phyloP scores from a whole-genome alignment of 2,888 invertebrate species.

The Drosophila nigricruria region DNA sequence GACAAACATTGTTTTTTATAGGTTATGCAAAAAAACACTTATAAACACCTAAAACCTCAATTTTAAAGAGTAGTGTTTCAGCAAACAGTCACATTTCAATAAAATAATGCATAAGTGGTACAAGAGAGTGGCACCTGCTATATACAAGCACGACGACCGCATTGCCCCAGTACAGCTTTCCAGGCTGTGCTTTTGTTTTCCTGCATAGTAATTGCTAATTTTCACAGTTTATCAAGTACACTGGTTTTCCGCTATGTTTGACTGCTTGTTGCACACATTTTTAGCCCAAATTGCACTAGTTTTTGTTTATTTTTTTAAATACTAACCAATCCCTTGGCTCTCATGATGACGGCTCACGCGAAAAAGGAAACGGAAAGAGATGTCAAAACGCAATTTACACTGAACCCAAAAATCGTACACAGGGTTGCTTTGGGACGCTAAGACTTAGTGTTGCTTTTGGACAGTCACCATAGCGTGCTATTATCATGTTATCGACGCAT shows the following conservation, averaged over 20 bases:
- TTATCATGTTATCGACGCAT: constrained; percentile 44
- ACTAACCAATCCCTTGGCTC: constrained; percentile 94
- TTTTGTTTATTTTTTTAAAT: constrained; percentile 62
- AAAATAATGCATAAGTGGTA: background rate
- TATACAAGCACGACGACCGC: constrained; percentile 8
- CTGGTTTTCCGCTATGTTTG: constrained; percentile 9
- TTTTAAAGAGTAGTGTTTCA: background rate
- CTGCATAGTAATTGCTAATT: constrained; percentile 18
- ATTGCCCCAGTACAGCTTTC: constrained; percentile 12
- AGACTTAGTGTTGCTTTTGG: constrained; percentile 48
- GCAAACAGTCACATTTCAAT: background rate
- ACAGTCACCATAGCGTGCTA: constrained; percentile 58
- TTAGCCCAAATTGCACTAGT: constrained; percentile 35
- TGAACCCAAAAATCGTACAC: constrained; percentile 43
- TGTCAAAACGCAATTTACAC: constrained; percentile 55
- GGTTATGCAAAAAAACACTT: constrained; percentile 51
- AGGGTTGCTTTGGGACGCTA: constrained; percentile 42
- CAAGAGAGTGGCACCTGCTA: background rate
- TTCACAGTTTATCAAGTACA: constrained; percentile 12
- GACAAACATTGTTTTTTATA: constrained; percentile 40
- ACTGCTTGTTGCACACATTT: constrained; percentile 38
- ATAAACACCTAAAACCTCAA: background rate
- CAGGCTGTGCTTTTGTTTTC: constrained; percentile 14
- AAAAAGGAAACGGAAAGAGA: constrained; percentile 86
- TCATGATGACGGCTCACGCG: constrained; percentile 88